Percentiles rank a stretch among this genome's conserved stretches.
Evolutionary conservation across 1,140 invertebrate species (phyloP).

Genomic region (Heliothis subflexa): DNA sequence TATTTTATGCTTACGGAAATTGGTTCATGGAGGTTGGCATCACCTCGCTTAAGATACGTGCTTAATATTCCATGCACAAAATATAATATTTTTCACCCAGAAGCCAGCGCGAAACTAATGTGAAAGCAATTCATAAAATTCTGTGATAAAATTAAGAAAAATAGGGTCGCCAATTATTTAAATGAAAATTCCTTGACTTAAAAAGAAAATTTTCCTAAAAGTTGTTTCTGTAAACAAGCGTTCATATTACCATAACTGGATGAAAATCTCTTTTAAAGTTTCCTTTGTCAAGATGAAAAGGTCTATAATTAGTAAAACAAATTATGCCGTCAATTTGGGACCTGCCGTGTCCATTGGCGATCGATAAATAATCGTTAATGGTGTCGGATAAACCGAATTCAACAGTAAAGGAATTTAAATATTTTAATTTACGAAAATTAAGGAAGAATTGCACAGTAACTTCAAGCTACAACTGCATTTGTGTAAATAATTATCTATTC

Average conservation of each 20-base stretch:
- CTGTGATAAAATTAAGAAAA: too few relatives aligned
- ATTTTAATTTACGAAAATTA: background rate
- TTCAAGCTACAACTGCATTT: too few relatives aligned
- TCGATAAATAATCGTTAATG: constrained; percentile 46
- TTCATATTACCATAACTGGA: constrained; percentile 6
- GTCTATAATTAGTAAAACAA: constrained; percentile 64
- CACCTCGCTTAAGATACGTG: background rate
- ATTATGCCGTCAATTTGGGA: constrained; percentile 59
- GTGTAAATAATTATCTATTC: too few relatives aligned
- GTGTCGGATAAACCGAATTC: constrained; percentile 1
- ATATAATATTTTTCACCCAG: too few relatives aligned
- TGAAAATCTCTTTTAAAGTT: background rate
- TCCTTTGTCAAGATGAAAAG: constrained; percentile 45
- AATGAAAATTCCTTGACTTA: too few relatives aligned
- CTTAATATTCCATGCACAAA: too few relatives aligned
- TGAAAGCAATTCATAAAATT: too few relatives aligned
- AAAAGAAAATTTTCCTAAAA: background rate
- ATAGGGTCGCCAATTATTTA: too few relatives aligned
- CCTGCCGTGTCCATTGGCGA: constrained; percentile 37
- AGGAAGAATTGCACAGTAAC: too few relatives aligned
- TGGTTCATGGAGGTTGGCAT: background rate
- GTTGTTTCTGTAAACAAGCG: background rate
- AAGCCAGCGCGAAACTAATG: too few relatives aligned
- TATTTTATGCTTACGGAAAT: background rate
- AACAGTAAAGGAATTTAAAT: background rate